These are phyloP conservation scores for Xestobium rufovillosum DNA, from an alignment of 2,888 invertebrate species.

Conservation along the genomic window DNA sequence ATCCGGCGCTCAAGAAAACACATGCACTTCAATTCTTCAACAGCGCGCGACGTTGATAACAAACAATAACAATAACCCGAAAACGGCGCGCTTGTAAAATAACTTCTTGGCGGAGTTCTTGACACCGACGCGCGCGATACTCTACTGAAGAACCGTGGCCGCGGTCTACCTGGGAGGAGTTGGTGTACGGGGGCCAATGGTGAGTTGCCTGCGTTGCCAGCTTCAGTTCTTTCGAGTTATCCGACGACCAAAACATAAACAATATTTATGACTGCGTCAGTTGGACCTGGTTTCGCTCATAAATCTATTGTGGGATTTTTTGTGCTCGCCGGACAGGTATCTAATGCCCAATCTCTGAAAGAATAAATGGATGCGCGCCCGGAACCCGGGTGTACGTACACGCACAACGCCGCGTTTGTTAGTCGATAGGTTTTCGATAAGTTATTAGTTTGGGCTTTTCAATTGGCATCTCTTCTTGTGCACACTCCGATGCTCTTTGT, in stretches of 20 bases:
- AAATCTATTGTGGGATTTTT: conserved; percentile 39
- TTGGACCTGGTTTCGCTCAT: conserved; percentile 42
- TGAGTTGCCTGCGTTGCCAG: conserved; percentile 40
- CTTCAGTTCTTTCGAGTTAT: conserved; percentile 35
- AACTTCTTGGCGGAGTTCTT: no score
- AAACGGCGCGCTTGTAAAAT: no score
- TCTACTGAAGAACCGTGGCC: conserved; percentile 31
- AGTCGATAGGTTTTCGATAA: conserved; percentile 22
- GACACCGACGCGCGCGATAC: conserved; percentile 37
- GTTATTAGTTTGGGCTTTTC: conserved; percentile 20
- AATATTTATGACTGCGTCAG: conserved; percentile 46
- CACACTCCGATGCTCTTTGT: no score
- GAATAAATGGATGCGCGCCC: conserved; percentile 26
- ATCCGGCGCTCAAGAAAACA: no score
- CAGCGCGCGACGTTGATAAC: no score
- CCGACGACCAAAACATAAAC: conserved; percentile 41
- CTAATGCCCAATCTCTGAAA: conserved; percentile 30
- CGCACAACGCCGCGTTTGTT: no score
- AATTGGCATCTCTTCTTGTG: conserved; percentile 11
- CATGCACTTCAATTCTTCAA: no score
- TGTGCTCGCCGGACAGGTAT: conserved; percentile 31
- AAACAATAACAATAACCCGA: no score
- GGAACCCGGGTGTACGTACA: conserved; percentile 12
- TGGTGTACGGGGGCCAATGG: conserved; percentile 34
- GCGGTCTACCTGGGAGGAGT: conserved; percentile 37